A percentile compares a stretch with the other conserved stretches of the same genome.
Conservation (phyloP, 2,888 invertebrate genomes). For the Scaeva pyrastri region DNA sequence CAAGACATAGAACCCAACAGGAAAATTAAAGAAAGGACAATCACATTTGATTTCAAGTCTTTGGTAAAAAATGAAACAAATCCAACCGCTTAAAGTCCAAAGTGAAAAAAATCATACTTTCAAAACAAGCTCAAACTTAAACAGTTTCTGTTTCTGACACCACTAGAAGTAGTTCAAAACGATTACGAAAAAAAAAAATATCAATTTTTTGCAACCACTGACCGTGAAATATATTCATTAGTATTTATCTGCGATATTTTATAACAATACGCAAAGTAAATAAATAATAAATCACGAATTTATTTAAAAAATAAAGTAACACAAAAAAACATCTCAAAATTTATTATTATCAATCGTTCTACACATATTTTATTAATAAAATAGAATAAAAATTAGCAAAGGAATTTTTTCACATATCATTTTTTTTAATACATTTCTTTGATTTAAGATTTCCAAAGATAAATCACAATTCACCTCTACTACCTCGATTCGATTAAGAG, state of each 20-base stretch:
- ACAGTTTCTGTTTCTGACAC: not conserved
- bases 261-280: not conserved
- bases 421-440: too few species aligned
- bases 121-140: too few species aligned
- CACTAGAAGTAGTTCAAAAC: not conserved
- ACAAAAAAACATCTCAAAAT: not conserved
- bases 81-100: too few species aligned
- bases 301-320: not conserved
- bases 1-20: too few species aligned
- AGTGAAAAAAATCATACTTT: too few species aligned
- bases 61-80: too few species aligned
- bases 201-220: not conserved
- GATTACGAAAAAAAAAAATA: not conserved
- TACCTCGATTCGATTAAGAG: not conserved
- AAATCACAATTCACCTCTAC: slow-evolving; percentile 2
- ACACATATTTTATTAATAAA: not conserved
- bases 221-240: slow-evolving; percentile 18
- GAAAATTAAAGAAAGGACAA: too few species aligned
- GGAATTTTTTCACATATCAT: too few species aligned
- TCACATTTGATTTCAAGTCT: too few species aligned
- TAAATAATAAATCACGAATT: slow-evolving; percentile 13
- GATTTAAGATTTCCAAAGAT: not conserved
- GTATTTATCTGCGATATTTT: slow-evolving; percentile 13
- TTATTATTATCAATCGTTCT: not conserved
- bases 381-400: slow-evolving; percentile 10